These are phyloP conservation scores for Tillus elongatus DNA, from an alignment of 2,888 invertebrate genomes.

Conservation along the genomic window DNA sequence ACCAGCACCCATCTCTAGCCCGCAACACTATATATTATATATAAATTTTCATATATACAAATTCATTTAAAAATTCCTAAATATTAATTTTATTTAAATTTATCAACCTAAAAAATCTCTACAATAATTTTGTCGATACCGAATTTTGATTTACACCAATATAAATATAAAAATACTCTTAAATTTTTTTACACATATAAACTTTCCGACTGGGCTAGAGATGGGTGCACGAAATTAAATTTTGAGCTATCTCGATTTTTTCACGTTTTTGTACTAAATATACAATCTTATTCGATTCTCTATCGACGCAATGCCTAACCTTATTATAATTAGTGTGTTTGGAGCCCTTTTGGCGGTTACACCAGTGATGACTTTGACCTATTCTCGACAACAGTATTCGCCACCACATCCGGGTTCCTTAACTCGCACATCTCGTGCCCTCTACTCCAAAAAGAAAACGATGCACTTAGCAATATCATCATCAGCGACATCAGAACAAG, in stretches of 20 bases:
- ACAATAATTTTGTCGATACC: conserved; percentile 44
- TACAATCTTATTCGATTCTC: conserved; percentile 45
- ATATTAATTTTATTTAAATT: conserved; percentile 51
- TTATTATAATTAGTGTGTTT: conserved; percentile 37
- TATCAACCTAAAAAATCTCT: conserved; percentile 44
- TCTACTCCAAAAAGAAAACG: too few species aligned
- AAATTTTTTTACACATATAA: conserved; percentile 46
- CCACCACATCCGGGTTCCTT: conserved; percentile 32
- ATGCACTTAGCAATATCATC: too few species aligned
- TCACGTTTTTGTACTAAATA: conserved; percentile 40
- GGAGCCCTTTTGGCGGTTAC: conserved; percentile 39
- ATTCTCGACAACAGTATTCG: conserved; percentile 39
- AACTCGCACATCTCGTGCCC: conserved; percentile 26
- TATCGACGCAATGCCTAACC: conserved; percentile 43
- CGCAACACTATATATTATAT: conserved; percentile 50
- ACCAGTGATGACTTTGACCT: conserved; percentile 39
- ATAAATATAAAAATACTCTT: conserved; percentile 47
- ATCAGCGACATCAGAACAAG: too few species aligned
- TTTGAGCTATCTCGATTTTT: conserved; percentile 45
- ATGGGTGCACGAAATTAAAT: conserved; percentile 37
- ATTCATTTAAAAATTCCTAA: conserved; percentile 61
- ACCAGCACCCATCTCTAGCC: conserved; percentile 38
- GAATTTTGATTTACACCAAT: conserved; percentile 47
- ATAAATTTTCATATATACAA: conserved; percentile 59
- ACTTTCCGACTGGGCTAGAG: conserved; percentile 30